Evolutionary conservation across 2,888 invertebrate genomes (phyloP), one percentile per base, ranked within the genome.

Genomic region (Meiosimyza platycephala): DNA sequence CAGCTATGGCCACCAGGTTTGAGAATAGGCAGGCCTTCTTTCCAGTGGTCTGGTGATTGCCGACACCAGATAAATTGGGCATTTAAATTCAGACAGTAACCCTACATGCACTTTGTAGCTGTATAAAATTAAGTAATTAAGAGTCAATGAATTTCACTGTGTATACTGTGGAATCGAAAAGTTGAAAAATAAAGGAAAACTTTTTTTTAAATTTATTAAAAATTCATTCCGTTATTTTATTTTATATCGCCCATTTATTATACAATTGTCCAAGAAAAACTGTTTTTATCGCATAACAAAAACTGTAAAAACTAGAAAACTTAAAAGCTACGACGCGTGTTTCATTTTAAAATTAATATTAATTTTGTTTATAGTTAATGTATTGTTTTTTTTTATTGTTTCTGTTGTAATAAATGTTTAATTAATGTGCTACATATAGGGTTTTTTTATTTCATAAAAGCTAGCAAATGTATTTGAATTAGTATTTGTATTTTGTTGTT

Each of bases 181-280:
- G n/a, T 57, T 15, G 11, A 28, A 57, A 57, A 28, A 57, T 9
- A 13, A 22, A 22, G 18, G 16, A 3, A 57, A 28, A 18, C 1
- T 11, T 5, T 57, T n/a, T 22, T 47, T 3, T 18, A 16, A 50
- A 22, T 64, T 50, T 52, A 64, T 50, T 64, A 64, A 64, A 64
- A 64, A 51, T 22, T 64, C 64, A 16, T n/a, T 64, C 13, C 22
- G 13, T 22, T 64, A 50, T 13, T 50, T 18, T 57, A 28, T 57
- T 64, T 64, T 64, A 40, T 40, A 40, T 40, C 51, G 16, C 64
- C 64, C 64, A 64, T 64, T 64, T 62, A 50, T 64, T 64, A 64
- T 64, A 64, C 64, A 64, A 50, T 50, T 64, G 16, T 22, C 12
- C 50, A 64, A 64, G 11, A 64, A 40, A 40, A 64, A 64, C 5